A percentile compares a stretch with the other conserved stretches of the same genome.
These are phyloP conservation scores for Euclidia mi DNA, from an alignment of 2,888 invertebrate species.

Conservation along the genomic window DNA sequence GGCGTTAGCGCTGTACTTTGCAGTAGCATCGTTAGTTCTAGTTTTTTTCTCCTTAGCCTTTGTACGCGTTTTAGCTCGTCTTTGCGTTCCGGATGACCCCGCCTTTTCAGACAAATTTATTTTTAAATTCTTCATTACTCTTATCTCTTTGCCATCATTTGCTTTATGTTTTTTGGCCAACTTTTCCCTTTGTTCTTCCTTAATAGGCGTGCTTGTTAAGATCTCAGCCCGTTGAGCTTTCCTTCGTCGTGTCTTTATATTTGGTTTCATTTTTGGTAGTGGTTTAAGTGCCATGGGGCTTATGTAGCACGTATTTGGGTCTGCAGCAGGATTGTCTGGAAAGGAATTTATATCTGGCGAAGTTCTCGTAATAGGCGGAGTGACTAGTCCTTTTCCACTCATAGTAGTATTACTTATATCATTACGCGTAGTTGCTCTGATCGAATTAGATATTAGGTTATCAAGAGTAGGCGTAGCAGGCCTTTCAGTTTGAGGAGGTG, in stretches of 20 bases:
- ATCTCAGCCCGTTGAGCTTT: conserved; percentile 1
- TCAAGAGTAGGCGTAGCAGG: background rate
- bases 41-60: background rate
- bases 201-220: conserved; percentile 3
- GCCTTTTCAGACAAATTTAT: conserved; percentile 1
- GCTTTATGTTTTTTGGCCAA: background rate
- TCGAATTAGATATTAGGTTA: background rate
- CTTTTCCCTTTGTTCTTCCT: background rate
- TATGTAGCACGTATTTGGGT: background rate
- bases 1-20: too few species aligned
- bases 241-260: background rate
- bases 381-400: background rate
- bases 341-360: background rate
- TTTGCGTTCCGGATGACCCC: background rate
- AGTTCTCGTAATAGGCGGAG: background rate
- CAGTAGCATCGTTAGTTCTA: background rate
- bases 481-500: background rate
- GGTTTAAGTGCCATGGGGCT: conserved; percentile 4
- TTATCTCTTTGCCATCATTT: background rate
- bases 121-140: background rate
- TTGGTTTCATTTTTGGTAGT: conserved; percentile 1
- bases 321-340: background rate
- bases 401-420: background rate
- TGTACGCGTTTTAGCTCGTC: background rate
- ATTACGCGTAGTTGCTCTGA: background rate